Percentiles rank a stretch among this genome's conserved stretches.
Conservation (phyloP, 2,797 vertebrate species). For the Toxotes lorentzi region DNA sequence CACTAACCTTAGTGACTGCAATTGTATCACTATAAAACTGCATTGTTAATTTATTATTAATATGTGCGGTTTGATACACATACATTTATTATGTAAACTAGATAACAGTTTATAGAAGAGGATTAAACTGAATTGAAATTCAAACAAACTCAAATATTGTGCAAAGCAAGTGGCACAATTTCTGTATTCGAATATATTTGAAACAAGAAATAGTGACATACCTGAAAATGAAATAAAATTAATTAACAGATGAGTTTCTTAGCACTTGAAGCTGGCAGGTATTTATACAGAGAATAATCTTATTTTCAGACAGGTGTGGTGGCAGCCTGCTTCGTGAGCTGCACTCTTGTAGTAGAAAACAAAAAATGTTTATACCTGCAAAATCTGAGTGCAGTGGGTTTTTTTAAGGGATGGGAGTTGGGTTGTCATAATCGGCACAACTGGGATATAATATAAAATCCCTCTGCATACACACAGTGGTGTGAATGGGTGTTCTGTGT, state of each 20-base stretch:
- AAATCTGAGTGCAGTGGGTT: neutral
- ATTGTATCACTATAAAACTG: neutral
- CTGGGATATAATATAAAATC: neutral
- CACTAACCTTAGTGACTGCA: neutral
- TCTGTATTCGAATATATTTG: no score
- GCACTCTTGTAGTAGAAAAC: constrained; percentile 47
- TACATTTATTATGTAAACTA: neutral
- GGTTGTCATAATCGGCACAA: neutral
- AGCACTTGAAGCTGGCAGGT: neutral
- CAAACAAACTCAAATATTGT: neutral
- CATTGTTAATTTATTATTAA: neutral
- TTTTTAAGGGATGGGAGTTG: neutral
- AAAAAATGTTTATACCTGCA: neutral
- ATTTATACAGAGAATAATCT: neutral
- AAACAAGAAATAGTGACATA: no score
- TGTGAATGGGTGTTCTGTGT: neutral
- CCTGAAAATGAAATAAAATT: no score
- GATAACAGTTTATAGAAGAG: neutral
- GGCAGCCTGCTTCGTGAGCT: neutral
- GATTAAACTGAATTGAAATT: neutral
- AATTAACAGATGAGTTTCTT: neutral
- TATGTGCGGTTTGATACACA: neutral
- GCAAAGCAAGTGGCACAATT: neutral
- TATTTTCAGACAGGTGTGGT: neutral
- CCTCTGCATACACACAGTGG: neutral